These are phyloP conservation scores for Alosa sapidissima DNA, from an alignment of 2,797 vertebrate species.

Conservation along the genomic window DNA sequence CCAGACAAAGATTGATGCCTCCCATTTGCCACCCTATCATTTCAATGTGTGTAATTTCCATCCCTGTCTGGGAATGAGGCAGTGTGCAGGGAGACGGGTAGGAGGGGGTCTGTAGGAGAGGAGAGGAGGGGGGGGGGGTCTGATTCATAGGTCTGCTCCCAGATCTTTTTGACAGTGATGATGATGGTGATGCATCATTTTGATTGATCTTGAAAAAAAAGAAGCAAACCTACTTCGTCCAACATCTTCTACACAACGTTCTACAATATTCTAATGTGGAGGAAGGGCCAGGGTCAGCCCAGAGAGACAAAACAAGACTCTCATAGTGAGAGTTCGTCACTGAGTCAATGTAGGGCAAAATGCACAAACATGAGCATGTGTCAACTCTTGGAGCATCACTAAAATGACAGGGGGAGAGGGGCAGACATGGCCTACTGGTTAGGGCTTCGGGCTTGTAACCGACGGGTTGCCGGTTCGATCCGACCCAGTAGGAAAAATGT, in stretches of 20 bases:
- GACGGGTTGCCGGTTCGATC: no score
- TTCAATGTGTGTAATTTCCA: conserved; percentile 27
- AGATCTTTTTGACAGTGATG: conserved; percentile 7
- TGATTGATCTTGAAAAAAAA: neutral
- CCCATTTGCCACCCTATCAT: conserved; percentile 25
- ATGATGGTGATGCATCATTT: neutral
- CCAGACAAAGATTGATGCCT: neutral
- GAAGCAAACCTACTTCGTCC: no score
- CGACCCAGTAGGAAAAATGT: no score
- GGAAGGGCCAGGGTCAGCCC: no score
- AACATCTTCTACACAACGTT: no score
- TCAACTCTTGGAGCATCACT: neutral
- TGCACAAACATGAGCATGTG: neutral
- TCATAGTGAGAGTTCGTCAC: no score
- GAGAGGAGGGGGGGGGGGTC: neutral
- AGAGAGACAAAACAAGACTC: no score
- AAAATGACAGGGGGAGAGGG: no score
- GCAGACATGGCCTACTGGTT: no score
- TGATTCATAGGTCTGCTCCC: neutral
- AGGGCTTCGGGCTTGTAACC: no score
- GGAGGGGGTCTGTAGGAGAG: neutral
- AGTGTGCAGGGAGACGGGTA: neutral
- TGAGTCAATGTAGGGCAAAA: neutral
- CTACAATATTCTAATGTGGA: no score
- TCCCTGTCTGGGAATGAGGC: conserved; percentile 3